These are phyloP conservation scores for Sminthopsis crassicaudata DNA, from an alignment of 2,113 vertebrate genomes.

Conservation along the genomic window DNA sequence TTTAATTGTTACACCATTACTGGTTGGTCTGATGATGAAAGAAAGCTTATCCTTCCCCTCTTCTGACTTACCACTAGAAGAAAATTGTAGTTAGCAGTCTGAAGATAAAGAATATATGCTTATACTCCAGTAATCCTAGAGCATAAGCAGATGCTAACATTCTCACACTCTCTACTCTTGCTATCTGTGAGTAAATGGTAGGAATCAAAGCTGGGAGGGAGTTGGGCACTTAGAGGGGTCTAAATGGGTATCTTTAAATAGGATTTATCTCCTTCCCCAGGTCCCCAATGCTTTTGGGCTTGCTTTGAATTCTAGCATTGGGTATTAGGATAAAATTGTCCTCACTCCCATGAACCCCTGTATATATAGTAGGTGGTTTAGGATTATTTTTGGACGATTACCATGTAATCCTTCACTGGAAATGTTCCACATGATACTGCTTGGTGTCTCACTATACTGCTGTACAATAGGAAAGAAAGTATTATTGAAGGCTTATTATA, in stretches of 20 bases:
- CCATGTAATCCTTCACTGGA: background rate
- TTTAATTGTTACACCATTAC: background rate
- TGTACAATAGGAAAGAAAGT: background rate
- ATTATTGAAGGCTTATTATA: background rate
- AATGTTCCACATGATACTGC: background rate
- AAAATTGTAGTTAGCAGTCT: background rate
- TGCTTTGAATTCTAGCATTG: background rate
- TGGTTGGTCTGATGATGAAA: background rate
- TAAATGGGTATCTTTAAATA: background rate
- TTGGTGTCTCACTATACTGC: background rate
- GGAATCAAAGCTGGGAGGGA: background rate
- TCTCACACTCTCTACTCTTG: background rate
- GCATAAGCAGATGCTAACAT: background rate
- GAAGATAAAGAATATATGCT: background rate
- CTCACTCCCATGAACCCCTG: background rate
- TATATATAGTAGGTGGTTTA: background rate
- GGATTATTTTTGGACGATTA: background rate
- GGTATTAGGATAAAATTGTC: background rate
- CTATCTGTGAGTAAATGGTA: background rate
- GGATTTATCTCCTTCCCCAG: background rate
- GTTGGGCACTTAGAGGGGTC: background rate
- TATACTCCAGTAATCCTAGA: background rate
- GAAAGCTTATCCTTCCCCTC: background rate
- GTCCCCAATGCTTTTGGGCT: background rate
- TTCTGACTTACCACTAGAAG: background rate